Base-by-base conservation (phyloP, 2,113 vertebrate species). In the Lophotis ruficrista region DNA sequence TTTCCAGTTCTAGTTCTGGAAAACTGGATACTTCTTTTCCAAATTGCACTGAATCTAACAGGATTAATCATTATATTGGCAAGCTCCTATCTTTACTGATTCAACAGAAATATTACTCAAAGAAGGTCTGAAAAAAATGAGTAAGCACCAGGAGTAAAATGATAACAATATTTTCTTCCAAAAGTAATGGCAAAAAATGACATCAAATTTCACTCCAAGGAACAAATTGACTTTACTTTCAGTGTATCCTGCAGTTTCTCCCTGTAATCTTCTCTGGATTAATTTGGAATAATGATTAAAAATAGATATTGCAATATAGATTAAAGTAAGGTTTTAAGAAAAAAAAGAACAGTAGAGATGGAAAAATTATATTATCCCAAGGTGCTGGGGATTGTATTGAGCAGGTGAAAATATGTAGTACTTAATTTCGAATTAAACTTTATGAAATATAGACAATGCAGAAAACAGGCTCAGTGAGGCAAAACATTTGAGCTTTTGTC, bases 341-440 rank as follows among this genome's bases (percentile, higher is more conserved):
- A 70, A 24, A 54, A 51, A 68, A 3, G 2, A 38, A 11, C 3
- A 48, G 20, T 22, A 65, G 45, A 64, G 72, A 56, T 35, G 25
- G 12, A 60, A 84, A 87, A 88, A 70, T 54, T 14, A 13, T 56
- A 8, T 50, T 87, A 50, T 28, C 8, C 15, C 21, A 47, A 47
- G 27, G 17, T 62, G 24, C 27, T 22, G 33, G 4, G 38, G 33
- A 33, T 5, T 24, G 25, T 68, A 45, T 33, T 25, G 24, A 73
- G 54, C 31, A 61, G 61, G 9, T 51, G 5, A 28, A 48, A 75
- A 27, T 60, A 68, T 30, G 51, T 7, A 69, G 50, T 47, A 33
- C 28, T 94, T 90, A 20, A 94, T 90, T 94, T 85, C 72, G 69
- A 93, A 64, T 27, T n/a, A 38, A 82, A 92, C 25, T 90, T 89